Conservation (phyloP, 2,113 vertebrate species). For the rat (Rattus norvegicus) region DNA sequence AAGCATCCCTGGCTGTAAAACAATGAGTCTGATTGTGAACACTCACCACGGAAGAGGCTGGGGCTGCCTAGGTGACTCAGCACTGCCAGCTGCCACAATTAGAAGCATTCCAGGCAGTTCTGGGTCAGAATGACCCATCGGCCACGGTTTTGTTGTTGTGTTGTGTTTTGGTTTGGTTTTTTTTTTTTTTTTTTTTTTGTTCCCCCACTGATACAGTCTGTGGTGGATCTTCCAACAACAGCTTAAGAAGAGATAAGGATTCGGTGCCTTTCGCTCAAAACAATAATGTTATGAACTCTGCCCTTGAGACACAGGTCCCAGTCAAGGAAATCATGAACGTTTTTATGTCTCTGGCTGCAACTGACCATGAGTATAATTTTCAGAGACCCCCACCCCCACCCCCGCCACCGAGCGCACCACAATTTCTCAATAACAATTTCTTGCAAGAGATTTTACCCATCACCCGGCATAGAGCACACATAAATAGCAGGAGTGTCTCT, state of each 20-base stretch:
- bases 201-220: background rate
- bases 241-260: background rate
- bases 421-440: background rate
- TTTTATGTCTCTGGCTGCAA: background rate
- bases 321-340: background rate
- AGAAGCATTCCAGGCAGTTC: constrained; percentile 35
- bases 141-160: background rate
- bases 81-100: background rate
- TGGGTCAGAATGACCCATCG: constrained; percentile 71
- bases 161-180: background rate
- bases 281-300: background rate
- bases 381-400: fast-evolving
- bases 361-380: background rate
- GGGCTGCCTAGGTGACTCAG: constrained; percentile 2
- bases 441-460: background rate
- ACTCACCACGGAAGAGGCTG: background rate
- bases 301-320: background rate
- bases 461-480: background rate
- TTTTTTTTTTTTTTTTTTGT: no score
- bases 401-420: background rate
- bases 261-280: background rate
- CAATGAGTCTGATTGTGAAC: background rate
- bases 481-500: background rate
- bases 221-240: constrained; percentile 37
- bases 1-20: background rate